These are phyloP conservation scores for Patiria pectinifera DNA, from an alignment of 53 echinoderm and acorn worm genomes.

Conservation along the genomic window DNA sequence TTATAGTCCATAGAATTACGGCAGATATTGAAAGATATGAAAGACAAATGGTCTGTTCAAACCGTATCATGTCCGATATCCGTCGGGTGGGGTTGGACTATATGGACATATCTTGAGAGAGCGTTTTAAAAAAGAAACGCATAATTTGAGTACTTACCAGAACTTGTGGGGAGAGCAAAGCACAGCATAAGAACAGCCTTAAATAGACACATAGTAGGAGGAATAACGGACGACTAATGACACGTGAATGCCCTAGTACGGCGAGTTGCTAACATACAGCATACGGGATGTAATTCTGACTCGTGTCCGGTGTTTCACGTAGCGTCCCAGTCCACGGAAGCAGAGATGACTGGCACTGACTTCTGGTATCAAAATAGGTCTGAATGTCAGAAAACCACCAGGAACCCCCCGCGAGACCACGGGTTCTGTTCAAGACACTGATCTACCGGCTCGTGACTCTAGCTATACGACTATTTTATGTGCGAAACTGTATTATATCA, in stretches of 20 bases:
- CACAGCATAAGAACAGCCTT: background rate
- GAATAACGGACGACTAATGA: background rate
- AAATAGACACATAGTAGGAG: background rate
- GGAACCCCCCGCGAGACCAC: background rate
- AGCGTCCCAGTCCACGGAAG: background rate
- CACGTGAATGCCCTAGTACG: background rate
- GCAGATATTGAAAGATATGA: too few species aligned
- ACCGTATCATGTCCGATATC: too few species aligned
- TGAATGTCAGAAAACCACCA: background rate
- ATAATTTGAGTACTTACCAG: background rate
- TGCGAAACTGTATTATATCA: background rate
- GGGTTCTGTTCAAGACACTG: constrained; percentile 19
- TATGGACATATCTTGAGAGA: too few species aligned
- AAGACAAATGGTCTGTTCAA: too few species aligned
- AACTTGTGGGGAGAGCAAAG: background rate
- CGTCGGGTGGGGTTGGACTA: too few species aligned
- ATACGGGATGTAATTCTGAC: background rate
- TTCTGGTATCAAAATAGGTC: background rate
- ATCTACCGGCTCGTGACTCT: constrained; percentile 34
- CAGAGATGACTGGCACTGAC: background rate
- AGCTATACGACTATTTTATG: constrained; percentile 27
- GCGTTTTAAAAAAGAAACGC: too few species aligned
- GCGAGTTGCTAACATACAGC: background rate
- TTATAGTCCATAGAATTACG: too few species aligned
- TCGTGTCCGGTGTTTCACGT: background rate